phyloP scores from a whole-genome alignment of 2,113 vertebrate genomes.

The Rhagologus leucostigma region DNA sequence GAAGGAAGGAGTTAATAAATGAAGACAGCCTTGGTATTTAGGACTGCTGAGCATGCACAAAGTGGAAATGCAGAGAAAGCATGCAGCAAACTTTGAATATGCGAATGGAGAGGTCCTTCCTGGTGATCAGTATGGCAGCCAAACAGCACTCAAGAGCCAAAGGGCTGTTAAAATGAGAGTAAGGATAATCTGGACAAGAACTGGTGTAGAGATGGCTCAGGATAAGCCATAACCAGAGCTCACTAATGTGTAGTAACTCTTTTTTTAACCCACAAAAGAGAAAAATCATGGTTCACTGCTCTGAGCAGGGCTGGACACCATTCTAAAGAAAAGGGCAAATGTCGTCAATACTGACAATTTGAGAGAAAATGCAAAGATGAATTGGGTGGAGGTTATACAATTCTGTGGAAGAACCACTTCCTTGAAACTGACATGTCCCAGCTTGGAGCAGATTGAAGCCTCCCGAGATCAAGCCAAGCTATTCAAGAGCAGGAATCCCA shows the following conservation, averaged over 20 bases:
- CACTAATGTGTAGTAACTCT: neutral
- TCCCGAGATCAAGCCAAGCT: neutral
- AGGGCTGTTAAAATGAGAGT: neutral
- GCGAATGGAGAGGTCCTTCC: neutral
- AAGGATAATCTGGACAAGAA: neutral
- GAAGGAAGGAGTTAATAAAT: neutral
- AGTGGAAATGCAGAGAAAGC: neutral
- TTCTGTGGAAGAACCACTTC: neutral
- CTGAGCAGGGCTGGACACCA: neutral
- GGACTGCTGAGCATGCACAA: neutral
- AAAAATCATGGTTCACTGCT: neutral
- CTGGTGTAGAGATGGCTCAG: neutral
- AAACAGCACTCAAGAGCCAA: neutral
- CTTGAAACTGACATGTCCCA: neutral
- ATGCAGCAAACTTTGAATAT: neutral
- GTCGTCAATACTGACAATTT: neutral
- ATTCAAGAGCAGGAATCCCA: neutral
- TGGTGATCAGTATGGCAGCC: conserved; percentile 11
- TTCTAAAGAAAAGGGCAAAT: neutral
- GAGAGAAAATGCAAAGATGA: neutral
- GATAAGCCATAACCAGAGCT: neutral
- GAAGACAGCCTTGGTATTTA: neutral
- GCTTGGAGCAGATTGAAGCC: neutral
- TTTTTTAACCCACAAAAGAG: neutral
- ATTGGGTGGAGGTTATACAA: neutral